Percentiles rank a stretch among this genome's conserved stretches.
phyloP scores from a whole-genome alignment of 2,888 invertebrate species.

The Tetropium fuscum region DNA sequence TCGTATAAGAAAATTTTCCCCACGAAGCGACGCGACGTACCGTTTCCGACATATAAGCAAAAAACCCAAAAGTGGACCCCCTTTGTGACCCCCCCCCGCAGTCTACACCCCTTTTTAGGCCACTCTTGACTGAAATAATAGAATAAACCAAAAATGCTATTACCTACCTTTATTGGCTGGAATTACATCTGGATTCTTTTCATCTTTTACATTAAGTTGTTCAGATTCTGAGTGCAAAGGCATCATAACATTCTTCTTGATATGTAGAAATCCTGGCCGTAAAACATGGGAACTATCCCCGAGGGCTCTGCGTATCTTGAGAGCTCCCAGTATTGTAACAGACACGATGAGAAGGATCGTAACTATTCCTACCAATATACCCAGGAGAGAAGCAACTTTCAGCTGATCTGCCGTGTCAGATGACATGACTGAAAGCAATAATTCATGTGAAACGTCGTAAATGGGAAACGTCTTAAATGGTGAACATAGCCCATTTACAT shows the following conservation, averaged over 20 bases:
- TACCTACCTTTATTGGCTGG: slow-evolving; percentile 91
- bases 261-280: slow-evolving; percentile 72
- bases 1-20: too few relatives aligned
- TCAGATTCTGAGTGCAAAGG: slow-evolving; percentile 74
- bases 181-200: slow-evolving; percentile 90
- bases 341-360: slow-evolving; percentile 77
- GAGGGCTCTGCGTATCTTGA: slow-evolving; percentile 71
- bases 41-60: too few relatives aligned
- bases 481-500: too few relatives aligned
- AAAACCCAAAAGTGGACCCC: too few relatives aligned
- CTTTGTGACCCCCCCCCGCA: too few relatives aligned
- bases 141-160: too few relatives aligned
- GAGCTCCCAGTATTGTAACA: slow-evolving; percentile 72
- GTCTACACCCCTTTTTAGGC: too few relatives aligned
- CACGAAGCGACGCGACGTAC: too few relatives aligned
- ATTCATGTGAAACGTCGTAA: too few relatives aligned
- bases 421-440: slow-evolving; percentile 62
- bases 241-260: slow-evolving; percentile 77
- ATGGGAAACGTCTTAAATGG: too few relatives aligned
- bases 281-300: slow-evolving; percentile 68
- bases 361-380: slow-evolving; percentile 77
- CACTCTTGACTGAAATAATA: too few relatives aligned
- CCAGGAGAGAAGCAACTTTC: slow-evolving; percentile 71
- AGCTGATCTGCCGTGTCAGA: slow-evolving; percentile 69
- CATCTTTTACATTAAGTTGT: slow-evolving; percentile 82